Percentiles rank a stretch among this genome's conserved stretches.
These are phyloP conservation scores for Pseudoatta argentina DNA, from an alignment of 1,140 invertebrate genomes.

Conservation along the genomic window DNA sequence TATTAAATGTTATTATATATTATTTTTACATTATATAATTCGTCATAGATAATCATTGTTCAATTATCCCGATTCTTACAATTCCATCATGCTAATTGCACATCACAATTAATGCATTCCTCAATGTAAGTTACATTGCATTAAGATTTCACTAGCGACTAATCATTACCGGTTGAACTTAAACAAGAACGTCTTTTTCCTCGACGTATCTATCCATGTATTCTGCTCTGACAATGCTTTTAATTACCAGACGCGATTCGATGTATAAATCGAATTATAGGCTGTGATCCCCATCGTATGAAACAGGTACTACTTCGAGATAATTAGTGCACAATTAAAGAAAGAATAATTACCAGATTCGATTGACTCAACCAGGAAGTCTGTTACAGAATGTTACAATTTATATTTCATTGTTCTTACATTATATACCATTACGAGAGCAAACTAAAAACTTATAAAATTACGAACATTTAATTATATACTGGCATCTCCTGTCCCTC, in stretches of 20 bases:
- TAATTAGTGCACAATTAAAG: constrained; percentile 56
- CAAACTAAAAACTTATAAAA: constrained; percentile 21
- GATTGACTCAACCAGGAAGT: neutral
- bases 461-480: constrained; percentile 36
- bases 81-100: neutral
- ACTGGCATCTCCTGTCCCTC: neutral
- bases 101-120: constrained; percentile 24
- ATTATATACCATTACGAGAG: constrained; percentile 2
- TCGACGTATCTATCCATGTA: constrained; percentile 31
- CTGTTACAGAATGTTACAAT: constrained; percentile 23
- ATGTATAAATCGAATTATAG: constrained; percentile 55
- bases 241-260: constrained; percentile 65
- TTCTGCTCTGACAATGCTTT: constrained; percentile 73
- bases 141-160: constrained; percentile 63
- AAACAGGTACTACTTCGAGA: constrained; percentile 18
- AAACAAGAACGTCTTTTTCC: constrained; percentile 31
- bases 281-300: neutral
- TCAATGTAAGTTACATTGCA: constrained; percentile 10
- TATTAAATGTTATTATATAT: neutral
- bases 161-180: constrained; percentile 66
- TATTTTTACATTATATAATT: constrained; percentile 18
- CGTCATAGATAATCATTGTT: neutral
- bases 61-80: neutral
- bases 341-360: constrained; percentile 44
- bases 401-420: constrained; percentile 37